Base-by-base conservation (phyloP, 2,888 invertebrate species). In the Blastobasis lacticolella region DNA sequence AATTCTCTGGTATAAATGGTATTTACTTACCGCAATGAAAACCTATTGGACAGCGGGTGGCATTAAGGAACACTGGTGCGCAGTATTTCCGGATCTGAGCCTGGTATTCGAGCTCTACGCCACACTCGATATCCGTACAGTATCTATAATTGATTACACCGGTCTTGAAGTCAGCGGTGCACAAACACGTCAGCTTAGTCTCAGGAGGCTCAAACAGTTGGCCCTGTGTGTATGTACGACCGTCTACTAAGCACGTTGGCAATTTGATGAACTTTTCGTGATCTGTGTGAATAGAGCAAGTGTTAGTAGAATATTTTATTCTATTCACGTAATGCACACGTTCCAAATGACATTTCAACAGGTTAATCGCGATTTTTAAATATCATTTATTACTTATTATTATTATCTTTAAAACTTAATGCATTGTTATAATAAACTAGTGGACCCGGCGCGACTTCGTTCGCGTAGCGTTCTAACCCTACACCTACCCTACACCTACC, bases 11-110 rank as follows among this genome's bases (percentile, higher is more conserved):
- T 23, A 23, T 2, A 23, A 23, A 23, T 23, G 23, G 23, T 23
- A 23, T 23, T 23, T 7, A 81, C 89, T 89, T 70, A 90, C 90
- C 80, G 58, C 90, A 90, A 53, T 83, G 73, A 68, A 90, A 90
- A 6, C 71, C 75, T 42, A 81, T 84, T 0, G 90, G 90, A 51
- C 90, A 90, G 49, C 78, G 77, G 5, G 72, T 61, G 53, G 65
- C 1, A 78, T 77, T 4, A 70, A 67, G 10, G 59, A 88, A 90
- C 1, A 89, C 73, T 0, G 90, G 90, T 0, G 90, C 90, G 57
- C 90, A 90, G 53, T 78, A 82, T 3, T 78, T 68, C 49, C 74
- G 62, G 8, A 90, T 61, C 45, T 78, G 73, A 6, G 76, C 73
- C 60, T 86, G 85, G 54, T 79, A 78, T 54, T 83, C 82, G 5